phyloP scores from a whole-genome alignment of 1,140 invertebrate genomes.

The Brachionus angularis region DNA sequence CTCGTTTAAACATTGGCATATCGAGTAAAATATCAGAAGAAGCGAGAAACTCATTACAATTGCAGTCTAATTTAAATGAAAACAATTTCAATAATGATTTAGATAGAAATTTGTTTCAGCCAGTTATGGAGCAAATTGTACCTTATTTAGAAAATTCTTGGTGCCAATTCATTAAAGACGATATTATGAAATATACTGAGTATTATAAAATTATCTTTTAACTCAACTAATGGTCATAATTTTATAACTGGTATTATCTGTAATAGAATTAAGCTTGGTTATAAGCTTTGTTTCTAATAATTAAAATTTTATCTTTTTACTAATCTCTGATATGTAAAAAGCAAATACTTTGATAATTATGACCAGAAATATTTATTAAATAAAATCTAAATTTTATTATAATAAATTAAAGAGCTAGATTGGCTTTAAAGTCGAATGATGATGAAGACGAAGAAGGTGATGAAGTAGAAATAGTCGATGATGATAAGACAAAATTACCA shows the following conservation, averaged over 20 bases:
- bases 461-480: background rate
- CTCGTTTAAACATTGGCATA: constrained; percentile 25
- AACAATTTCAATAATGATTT: background rate
- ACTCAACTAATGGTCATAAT: background rate
- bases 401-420: background rate
- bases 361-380: no score
- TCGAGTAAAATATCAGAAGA: constrained; percentile 2
- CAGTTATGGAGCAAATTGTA: constrained; percentile 47
- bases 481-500: background rate
- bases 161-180: constrained; percentile 55
- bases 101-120: constrained; percentile 27
- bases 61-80: background rate
- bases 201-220: background rate
- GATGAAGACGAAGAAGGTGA: constrained; percentile 6
- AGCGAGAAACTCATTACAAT: background rate
- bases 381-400: background rate
- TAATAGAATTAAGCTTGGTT: no score
- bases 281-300: no score
- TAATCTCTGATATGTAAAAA: no score
- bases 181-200: constrained; percentile 51
- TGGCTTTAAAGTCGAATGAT: background rate
- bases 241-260: no score
- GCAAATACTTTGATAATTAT: no score
- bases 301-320: no score
- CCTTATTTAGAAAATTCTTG: constrained; percentile 52